Percentiles rank a stretch among this genome's conserved stretches.
Evolutionary conservation across 2,797 vertebrate genomes (phyloP).

Genomic region (Euphonia xanthogaster): DNA sequence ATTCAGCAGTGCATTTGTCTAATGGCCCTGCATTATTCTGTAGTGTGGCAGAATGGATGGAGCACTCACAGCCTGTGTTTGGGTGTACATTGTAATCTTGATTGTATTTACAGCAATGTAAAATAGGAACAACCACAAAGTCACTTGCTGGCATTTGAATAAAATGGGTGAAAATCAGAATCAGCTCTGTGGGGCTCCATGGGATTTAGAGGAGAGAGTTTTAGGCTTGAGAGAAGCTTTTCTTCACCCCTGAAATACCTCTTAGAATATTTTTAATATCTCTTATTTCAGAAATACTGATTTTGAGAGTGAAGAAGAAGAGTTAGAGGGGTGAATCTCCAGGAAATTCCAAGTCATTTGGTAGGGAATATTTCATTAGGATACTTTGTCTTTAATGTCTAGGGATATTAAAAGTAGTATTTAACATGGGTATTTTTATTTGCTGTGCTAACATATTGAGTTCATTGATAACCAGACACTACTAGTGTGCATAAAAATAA

Average conservation of each 20-base stretch:
- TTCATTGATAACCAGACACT: not conserved
- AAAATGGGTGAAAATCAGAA: not conserved
- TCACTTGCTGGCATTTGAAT: not conserved
- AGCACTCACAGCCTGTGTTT: not conserved
- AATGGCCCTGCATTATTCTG: conserved; percentile 21
- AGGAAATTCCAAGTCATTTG: not conserved
- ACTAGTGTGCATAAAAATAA: not conserved
- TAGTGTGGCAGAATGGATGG: not conserved
- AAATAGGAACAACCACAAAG: not conserved
- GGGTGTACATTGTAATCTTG: not conserved
- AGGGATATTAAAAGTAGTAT: not conserved
- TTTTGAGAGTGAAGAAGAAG: not conserved
- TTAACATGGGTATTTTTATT: not conserved
- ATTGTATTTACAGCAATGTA: not conserved
- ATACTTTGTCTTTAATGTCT: not conserved
- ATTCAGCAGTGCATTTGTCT: conserved; percentile 69
- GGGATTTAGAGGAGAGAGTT: not conserved
- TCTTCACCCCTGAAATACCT: not conserved
- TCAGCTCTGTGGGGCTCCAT: not conserved
- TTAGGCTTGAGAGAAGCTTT: not conserved
- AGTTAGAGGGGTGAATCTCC: not conserved
- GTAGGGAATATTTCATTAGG: not conserved
- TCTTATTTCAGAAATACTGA: not conserved
- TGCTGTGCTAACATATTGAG: not conserved
- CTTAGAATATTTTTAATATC: not conserved